These are phyloP conservation scores for Galeopsomyia nigrocyanea DNA, from an alignment of 2,888 invertebrate genomes.

Conservation along the genomic window DNA sequence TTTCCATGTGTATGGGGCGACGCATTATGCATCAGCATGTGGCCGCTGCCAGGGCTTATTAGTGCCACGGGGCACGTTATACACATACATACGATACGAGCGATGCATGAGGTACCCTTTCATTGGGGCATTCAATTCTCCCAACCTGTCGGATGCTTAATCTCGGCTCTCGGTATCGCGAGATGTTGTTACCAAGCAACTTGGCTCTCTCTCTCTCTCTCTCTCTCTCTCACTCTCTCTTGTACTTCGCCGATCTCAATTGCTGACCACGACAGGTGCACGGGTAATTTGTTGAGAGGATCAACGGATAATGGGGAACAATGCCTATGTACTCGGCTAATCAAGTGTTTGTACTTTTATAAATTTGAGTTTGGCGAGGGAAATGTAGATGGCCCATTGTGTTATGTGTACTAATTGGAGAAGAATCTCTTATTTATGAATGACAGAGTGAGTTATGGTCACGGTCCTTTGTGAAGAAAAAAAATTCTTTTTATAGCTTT, in stretches of 20 bases:
- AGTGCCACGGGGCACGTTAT: slow-evolving; percentile 43
- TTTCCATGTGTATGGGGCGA: slow-evolving; percentile 18
- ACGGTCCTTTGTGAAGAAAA: too few relatives aligned
- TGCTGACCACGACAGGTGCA: slow-evolving; percentile 22
- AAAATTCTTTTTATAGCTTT: too few relatives aligned
- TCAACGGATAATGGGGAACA: slow-evolving; percentile 7
- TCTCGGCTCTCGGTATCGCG: background rate
- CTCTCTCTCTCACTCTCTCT: slow-evolving; percentile 17
- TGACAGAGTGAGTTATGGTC: too few relatives aligned
- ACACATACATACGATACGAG: background rate
- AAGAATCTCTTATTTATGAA: too few relatives aligned
- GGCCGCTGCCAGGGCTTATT: slow-evolving; percentile 67
- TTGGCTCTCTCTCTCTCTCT: slow-evolving; percentile 21
- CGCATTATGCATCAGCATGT: slow-evolving; percentile 67
- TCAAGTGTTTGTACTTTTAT: too few relatives aligned
- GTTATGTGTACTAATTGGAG: too few relatives aligned
- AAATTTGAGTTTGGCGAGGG: too few relatives aligned
- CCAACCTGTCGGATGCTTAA: slow-evolving; percentile 33
- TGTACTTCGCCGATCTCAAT: background rate
- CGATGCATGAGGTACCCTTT: slow-evolving; percentile 19
- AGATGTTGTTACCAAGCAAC: background rate
- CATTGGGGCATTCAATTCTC: slow-evolving; percentile 12
- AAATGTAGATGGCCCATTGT: too few relatives aligned
- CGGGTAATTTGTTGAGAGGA: slow-evolving; percentile 27
- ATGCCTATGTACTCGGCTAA: background rate